A percentile compares a stretch with the other conserved stretches of the same genome.
These are phyloP conservation scores for Helostoma temminkii DNA, from an alignment of 2,797 vertebrate species.

Conservation along the genomic window DNA sequence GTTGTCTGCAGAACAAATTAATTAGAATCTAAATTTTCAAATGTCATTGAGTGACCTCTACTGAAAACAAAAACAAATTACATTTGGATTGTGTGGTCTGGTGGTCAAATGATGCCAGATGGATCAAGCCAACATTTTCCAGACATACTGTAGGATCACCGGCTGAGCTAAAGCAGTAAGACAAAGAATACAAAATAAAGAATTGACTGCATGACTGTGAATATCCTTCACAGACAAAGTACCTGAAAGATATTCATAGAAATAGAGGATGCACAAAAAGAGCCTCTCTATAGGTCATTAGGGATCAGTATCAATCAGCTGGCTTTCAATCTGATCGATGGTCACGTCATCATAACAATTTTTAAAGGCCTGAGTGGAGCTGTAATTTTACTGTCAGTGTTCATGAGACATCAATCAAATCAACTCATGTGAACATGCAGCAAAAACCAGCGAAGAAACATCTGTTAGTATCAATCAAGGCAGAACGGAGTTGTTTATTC, in stretches of 20 bases:
- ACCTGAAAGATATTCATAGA: slow-evolving; percentile 2
- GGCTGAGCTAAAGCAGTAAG: too few relatives aligned
- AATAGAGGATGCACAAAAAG: slow-evolving; percentile 6
- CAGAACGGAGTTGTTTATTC: slow-evolving; percentile 33
- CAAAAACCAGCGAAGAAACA: not conserved
- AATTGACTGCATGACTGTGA: not conserved
- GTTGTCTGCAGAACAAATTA: slow-evolving; percentile 37
- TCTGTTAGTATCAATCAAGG: slow-evolving; percentile 18
- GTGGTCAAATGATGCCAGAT: slow-evolving; percentile 34
- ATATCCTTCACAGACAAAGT: not conserved
- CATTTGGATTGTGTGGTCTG: slow-evolving; percentile 18
- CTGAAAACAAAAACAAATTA: slow-evolving; percentile 42
- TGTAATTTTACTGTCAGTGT: not conserved
- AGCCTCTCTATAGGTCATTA: slow-evolving; percentile 13
- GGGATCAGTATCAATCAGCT: not conserved
- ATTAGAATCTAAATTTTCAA: slow-evolving; percentile 24
- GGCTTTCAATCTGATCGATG: not conserved
- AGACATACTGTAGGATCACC: slow-evolving; percentile 1
- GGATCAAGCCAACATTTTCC: slow-evolving; percentile 21
- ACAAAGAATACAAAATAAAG: slow-evolving; percentile 5
- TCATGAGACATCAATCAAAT: slow-evolving; percentile 3
- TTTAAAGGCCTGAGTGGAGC: not conserved
- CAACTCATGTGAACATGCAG: not conserved
- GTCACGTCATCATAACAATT: not conserved
- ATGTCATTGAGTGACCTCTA: slow-evolving; percentile 21